Evolutionary conservation across 1,140 invertebrate genomes (phyloP).

Genomic region (Ceratosolen fusciceps): DNA sequence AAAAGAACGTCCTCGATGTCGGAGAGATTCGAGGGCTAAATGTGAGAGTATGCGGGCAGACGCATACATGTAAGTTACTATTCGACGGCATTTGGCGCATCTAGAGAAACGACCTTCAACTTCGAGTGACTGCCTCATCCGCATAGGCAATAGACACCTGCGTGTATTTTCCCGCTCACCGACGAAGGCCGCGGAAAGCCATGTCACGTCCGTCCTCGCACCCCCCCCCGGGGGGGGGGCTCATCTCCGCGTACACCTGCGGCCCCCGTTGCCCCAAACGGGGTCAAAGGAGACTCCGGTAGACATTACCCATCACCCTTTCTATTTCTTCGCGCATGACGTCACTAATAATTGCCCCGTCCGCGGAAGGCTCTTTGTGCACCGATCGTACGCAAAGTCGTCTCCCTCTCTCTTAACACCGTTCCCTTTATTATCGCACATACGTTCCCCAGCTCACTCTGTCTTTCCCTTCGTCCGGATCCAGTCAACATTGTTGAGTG

Average conservation of each 20-base stretch:
- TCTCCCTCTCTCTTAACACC: background rate
- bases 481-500: background rate
- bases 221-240: too few species aligned
- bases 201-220: background rate
- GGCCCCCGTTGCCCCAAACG: background rate
- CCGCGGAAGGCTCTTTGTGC: conserved; percentile 24
- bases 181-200: background rate
- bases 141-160: background rate
- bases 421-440: too few species aligned
- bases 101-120: background rate
- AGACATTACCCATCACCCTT: background rate
- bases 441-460: background rate
- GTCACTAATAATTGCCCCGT: conserved; percentile 70
- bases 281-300: conserved; percentile 26
- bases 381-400: background rate
- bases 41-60: background rate
- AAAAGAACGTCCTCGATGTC: background rate
- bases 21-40: background rate
- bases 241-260: background rate
- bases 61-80: background rate
- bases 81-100: conserved; percentile 1
- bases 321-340: conserved; percentile 54
- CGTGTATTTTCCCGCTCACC: background rate
- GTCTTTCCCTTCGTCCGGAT: background rate
- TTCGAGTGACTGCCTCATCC: background rate